These are phyloP conservation scores for Helicolenus hilgendorfi DNA, from an alignment of 2,797 vertebrate species.

Conservation along the genomic window DNA sequence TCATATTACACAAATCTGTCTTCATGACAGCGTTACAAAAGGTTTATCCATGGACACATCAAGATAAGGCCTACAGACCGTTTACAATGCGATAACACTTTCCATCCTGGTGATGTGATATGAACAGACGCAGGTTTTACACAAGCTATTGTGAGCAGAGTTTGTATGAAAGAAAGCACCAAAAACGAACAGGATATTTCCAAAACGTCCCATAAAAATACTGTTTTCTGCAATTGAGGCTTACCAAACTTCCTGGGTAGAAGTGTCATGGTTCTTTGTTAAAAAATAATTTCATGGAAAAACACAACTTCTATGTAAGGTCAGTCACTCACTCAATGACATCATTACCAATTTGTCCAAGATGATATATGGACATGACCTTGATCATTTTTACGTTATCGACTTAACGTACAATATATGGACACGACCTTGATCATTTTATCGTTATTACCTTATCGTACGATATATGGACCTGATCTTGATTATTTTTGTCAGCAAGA, in stretches of 20 bases:
- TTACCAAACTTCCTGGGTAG: constrained; percentile 9
- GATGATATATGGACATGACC: not conserved
- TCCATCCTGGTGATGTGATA: constrained; percentile 1
- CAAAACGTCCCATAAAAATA: constrained; percentile 11
- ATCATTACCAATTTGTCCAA: not conserved
- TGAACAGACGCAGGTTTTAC: constrained; percentile 1
- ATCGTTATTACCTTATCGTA: rapidly evolving
- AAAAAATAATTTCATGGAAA: constrained; percentile 7
- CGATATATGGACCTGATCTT: not conserved
- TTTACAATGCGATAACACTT: constrained; percentile 21
- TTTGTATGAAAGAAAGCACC: not conserved
- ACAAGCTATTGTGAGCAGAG: not conserved
- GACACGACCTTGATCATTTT: not conserved
- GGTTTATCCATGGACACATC: not conserved
- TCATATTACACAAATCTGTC: constrained; percentile 1
- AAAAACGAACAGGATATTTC: constrained; percentile 12
- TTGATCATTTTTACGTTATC: not conserved
- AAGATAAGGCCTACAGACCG: constrained; percentile 1
- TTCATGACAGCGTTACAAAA: constrained; percentile 8
- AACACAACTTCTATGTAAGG: not conserved
- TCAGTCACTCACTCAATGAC: not conserved
- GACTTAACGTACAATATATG: not conserved
- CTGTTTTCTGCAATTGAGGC: not conserved
- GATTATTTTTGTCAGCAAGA: too few relatives aligned
- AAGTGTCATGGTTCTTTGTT: not conserved